Conservation (phyloP, 2,113 vertebrate species). For the Ctenomys sociabilis region DNA sequence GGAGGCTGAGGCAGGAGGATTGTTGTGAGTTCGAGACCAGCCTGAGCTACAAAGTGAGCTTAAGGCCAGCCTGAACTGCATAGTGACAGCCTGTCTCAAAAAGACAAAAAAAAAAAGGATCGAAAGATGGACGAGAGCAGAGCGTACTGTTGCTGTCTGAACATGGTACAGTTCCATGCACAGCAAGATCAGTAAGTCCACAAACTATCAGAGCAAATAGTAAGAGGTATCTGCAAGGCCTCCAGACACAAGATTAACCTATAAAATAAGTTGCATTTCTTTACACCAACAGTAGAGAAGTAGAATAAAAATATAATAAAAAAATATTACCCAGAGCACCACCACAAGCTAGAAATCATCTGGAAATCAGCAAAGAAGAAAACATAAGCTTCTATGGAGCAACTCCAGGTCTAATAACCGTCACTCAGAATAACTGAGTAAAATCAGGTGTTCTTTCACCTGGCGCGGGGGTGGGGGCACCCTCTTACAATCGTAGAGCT, state of each 20-base stretch:
- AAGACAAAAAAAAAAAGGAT: too few relatives aligned
- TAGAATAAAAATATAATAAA: not conserved
- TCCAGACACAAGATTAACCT: not conserved
- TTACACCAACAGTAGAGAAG: not conserved
- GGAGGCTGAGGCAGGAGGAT: too few relatives aligned
- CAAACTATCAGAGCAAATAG: not conserved
- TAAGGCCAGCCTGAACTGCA: too few relatives aligned
- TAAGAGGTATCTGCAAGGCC: not conserved
- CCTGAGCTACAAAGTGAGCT: too few relatives aligned
- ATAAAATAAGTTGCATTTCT: not conserved
- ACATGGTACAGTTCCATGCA: not conserved
- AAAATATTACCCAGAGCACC: not conserved
- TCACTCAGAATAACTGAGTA: not conserved
- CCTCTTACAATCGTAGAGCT: not conserved
- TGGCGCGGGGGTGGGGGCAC: not conserved
- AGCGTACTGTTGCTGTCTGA: not conserved
- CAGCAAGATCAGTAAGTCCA: not conserved
- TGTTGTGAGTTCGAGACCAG: too few relatives aligned
- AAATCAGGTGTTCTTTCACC: not conserved
- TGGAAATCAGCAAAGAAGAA: not conserved
- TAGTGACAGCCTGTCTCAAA: too few relatives aligned
- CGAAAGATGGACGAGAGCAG: too few relatives aligned
- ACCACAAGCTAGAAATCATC: not conserved
- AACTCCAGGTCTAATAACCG: not conserved
- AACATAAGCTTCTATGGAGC: not conserved